A percentile compares a stretch with the other conserved stretches of the same genome.
These are phyloP conservation scores for Neolamprologus hecqui DNA, from an alignment of 2,113 vertebrate species.

Conservation along the genomic window DNA sequence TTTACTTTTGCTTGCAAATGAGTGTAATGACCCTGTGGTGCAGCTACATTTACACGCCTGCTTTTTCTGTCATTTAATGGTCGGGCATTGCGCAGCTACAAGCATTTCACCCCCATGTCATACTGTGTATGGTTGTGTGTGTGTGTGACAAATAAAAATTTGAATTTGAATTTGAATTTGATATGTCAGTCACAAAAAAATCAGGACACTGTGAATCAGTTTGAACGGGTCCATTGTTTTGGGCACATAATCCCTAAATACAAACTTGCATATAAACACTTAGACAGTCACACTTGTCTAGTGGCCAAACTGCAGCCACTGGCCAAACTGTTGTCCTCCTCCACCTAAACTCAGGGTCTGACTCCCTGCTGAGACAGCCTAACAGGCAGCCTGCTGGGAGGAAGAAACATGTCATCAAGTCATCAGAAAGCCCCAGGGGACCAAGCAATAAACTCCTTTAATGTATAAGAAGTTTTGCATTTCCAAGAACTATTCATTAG, in stretches of 20 bases:
- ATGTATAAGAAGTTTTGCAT: background rate
- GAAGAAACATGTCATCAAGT: conserved; percentile 51
- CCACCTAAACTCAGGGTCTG: conserved; percentile 11
- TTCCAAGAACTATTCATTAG: background rate
- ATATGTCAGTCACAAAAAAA: background rate
- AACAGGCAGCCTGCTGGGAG: conserved; percentile 26
- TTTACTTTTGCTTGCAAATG: background rate
- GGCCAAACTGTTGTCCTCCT: conserved; percentile 62
- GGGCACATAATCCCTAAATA: background rate
- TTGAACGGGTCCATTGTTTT: background rate
- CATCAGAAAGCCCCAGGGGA: conserved; percentile 45
- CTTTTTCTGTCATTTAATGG: background rate
- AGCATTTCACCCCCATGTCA: too few relatives aligned
- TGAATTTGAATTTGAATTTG: too few relatives aligned
- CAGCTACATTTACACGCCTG: background rate
- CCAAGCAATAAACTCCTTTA: background rate
- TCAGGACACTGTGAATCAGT: background rate
- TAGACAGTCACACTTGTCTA: conserved; percentile 21
- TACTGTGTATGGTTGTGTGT: too few relatives aligned
- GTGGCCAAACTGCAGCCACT: conserved; percentile 61
- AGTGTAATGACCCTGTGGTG: background rate
- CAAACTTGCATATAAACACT: background rate
- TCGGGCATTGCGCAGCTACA: too few relatives aligned
- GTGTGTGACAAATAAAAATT: too few relatives aligned
- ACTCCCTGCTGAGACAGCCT: conserved; percentile 50